These are phyloP conservation scores for Furcula furcula DNA, from an alignment of 2,888 invertebrate genomes.

Conservation along the genomic window DNA sequence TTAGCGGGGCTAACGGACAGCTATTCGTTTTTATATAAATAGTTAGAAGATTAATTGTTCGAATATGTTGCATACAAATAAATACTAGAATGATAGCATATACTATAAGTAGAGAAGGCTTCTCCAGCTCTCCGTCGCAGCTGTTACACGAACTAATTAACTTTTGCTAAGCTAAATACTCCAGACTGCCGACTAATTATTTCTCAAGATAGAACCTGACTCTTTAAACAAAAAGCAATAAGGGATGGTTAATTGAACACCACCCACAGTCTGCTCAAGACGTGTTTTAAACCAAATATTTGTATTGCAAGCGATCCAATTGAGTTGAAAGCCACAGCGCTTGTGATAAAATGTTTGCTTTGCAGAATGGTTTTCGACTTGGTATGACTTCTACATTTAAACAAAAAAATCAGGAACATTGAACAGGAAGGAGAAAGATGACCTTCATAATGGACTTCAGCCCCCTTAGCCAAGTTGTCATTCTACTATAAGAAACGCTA, in stretches of 20 bases:
- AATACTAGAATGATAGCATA: no score
- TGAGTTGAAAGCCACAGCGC: slow-evolving; percentile 15
- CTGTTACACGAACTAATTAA: slow-evolving; percentile 61
- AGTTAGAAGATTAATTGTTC: no score
- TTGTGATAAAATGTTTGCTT: slow-evolving; percentile 9
- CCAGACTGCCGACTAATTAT: slow-evolving; percentile 43
- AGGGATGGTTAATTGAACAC: slow-evolving; percentile 32
- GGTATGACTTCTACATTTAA: no score
- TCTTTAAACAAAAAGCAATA: slow-evolving; percentile 34
- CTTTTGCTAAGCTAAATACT: slow-evolving; percentile 58
- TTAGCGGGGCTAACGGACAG: no score
- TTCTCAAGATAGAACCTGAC: slow-evolving; percentile 33
- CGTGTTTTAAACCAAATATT: slow-evolving; percentile 21
- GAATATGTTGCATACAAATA: no score
- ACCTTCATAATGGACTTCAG: no score
- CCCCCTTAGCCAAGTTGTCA: no score
- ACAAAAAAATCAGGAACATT: no score
- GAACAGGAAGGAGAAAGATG: no score
- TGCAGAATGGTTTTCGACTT: slow-evolving; percentile 8
- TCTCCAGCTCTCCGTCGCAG: slow-evolving; percentile 34
- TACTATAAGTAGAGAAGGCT: no score
- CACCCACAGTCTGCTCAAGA: slow-evolving; percentile 15
- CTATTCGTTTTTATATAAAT: no score
- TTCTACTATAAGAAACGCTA: no score
- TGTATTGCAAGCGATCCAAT: slow-evolving; percentile 5